Evolutionary conservation across 2,888 invertebrate genomes (phyloP), one percentile per base, ranked within the genome.

Genomic region (Tenthredo distinguenda): DNA sequence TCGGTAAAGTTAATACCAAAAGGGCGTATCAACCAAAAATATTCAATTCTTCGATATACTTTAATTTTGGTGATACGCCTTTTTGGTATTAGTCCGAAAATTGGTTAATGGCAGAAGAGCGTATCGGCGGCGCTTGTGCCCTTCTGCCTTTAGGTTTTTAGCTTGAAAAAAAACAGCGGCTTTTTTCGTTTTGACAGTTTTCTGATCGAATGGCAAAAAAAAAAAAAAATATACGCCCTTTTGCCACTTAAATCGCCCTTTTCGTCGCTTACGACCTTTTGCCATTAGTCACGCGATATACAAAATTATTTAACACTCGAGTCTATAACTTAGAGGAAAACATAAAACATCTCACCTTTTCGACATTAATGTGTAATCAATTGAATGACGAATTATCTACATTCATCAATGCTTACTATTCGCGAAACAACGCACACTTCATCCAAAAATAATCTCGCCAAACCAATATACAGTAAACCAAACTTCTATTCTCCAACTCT

Each of bases 1-100:
- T 37, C 37, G 7, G 34, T 34, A 4, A 34, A 34, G 2, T 34
- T 34, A 34, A 34, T 34, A 34, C 34, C 34, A 34, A 4, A 37
- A 37, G 55, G 55, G 26, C 72, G 58, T 31, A 34, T 84, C 71
- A 37, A 9, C 58, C 21, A 58, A n/a, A 58, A 58, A 58, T n/a
- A 9, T n/a, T 58, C 15, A 12, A 21, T 58, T 18, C 18, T 58
- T 21, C n/a, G 58, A 7, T 21, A 18, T 6, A 58, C 21, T 5
- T 21, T 21, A 18, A 58, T 58, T 58, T 55, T 55, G 55, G 55
- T 18, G 55, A n/a, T n/a, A 55, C 55, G 55, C 55, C 55, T n/a
- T 55, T 55, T 55, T 55, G 55, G 55, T 18, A 55, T 55, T n/a
- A 55, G 15, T 55, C n/a, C 55, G 6, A n/a, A 55, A n/a, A 55